Base-by-base conservation (phyloP, 1,140 invertebrate species). In the Temnothorax nylanderi region DNA sequence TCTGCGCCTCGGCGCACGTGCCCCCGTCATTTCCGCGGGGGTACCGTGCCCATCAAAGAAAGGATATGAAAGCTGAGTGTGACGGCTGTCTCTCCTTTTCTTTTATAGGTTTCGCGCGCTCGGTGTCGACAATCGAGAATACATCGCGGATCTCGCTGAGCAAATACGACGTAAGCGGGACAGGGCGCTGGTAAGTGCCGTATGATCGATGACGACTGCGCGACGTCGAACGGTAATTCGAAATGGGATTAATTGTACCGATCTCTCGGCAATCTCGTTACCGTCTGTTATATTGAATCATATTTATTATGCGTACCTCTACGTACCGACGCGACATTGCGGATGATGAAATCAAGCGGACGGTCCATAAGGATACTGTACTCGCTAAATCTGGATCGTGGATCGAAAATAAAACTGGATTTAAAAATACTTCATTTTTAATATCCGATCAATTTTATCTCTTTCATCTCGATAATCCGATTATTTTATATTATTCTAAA, bases 141-240 rank as follows among this genome's bases (percentile, higher is more conserved):
- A 94, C 86, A 92, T 93, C 49, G 74, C 84, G 11, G 93, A 93
- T n/a, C 92, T 94, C 34, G 88, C 87, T 18, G 92, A 95, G 69
- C 94, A 94, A 87, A 93, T 94, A 75, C 93, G 90, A 69, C 78
- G 89, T 34, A 94, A 94, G 74, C 92, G 91, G 34, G 89, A 94
- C 77, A 89, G 71, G 34, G 81, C 81, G 47, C 18, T 92, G 93
- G 94, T 93, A 88, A 93, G 92, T 92, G 72, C n/a, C 5, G 2
- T 74, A 74, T 75, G 86, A 87, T 88, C 56, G 60, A 56, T 69
- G 65, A 82, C 49, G 65, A 89, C 62, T 51, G 44, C 34, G 41
- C 72, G 41, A 62, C 34, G 78, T 67, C 51, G 71, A 71, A 87
- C 51, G 71, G 37, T 76, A 69, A 87, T 67, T 87, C 41, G 62